phyloP scores from a whole-genome alignment of 2,888 invertebrate genomes.

The Chalcis sispes region DNA sequence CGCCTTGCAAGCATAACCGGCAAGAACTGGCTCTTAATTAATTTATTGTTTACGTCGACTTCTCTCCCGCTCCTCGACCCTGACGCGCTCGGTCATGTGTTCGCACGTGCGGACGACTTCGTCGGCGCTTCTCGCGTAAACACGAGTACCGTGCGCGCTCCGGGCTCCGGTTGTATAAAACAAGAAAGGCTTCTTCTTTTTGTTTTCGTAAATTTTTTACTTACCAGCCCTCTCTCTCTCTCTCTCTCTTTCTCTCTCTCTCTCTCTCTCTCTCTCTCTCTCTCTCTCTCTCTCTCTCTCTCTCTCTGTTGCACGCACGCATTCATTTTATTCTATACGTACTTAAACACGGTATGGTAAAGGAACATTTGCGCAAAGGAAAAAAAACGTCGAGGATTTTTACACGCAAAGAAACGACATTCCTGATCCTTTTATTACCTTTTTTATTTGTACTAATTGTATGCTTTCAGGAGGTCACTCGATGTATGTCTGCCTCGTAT shows the following conservation, averaged over 20 bases:
- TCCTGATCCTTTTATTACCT: constrained; percentile 5
- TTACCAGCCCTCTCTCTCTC: no score
- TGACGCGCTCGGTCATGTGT: constrained; percentile 9
- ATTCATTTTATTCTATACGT: no score
- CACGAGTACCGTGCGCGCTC: not conserved
- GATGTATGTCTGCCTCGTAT: no score
- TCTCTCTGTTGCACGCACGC: no score
- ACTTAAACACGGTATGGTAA: not conserved
- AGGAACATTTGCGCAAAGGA: no score
- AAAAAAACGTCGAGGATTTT: no score
- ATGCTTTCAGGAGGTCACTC: no score
- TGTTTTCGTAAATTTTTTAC: no score
- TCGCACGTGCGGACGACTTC: constrained; percentile 38
- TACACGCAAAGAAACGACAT: constrained; percentile 21
- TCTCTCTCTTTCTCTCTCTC: no score
- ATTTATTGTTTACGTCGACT: constrained; percentile 45
- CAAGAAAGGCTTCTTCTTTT: not conserved
- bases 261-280: no score
- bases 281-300: no score
- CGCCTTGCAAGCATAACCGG: constrained; percentile 6
- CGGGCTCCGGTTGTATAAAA: not conserved
- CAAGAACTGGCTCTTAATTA: constrained; percentile 35
- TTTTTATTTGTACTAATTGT: not conserved
- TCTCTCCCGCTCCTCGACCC: constrained; percentile 25
- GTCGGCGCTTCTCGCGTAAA: not conserved